These are phyloP conservation scores for Characodon lateralis DNA, from an alignment of 2,797 vertebrate genomes.

Conservation along the genomic window DNA sequence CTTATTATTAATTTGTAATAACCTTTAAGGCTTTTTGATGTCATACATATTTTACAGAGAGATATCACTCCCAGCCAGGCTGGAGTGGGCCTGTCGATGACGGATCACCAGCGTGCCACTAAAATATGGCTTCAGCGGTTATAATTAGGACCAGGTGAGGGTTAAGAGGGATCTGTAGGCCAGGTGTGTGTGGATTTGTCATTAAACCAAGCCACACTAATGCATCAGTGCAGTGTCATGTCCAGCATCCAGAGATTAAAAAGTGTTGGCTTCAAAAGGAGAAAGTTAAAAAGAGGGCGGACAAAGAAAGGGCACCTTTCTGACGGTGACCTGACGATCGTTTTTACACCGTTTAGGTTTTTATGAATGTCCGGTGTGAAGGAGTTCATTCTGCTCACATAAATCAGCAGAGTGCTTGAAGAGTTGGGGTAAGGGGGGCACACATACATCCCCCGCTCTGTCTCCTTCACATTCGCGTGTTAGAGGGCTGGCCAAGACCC, in stretches of 20 bases:
- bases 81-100: constrained; percentile 75
- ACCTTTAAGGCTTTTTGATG: constrained; percentile 88
- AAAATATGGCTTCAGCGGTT: constrained; percentile 68
- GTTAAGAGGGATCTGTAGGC: constrained; percentile 49
- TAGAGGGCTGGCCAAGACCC: constrained; percentile 56
- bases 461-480: constrained; percentile 44
- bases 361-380: constrained; percentile 46
- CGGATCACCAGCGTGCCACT: constrained; percentile 68
- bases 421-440: constrained; percentile 21
- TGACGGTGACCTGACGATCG: constrained; percentile 22
- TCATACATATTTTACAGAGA: constrained; percentile 86
- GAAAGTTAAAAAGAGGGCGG: constrained; percentile 13
- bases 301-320: background rate
- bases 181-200: constrained; percentile 16
- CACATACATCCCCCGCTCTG: constrained; percentile 43
- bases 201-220: constrained; percentile 10
- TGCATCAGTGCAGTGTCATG: constrained; percentile 22
- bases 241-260: constrained; percentile 19
- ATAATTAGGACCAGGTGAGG: constrained; percentile 80
- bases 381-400: constrained; percentile 57
- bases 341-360: constrained; percentile 52
- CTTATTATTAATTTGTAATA: constrained; percentile 88
- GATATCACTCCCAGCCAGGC: constrained; percentile 79
- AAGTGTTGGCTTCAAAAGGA: background rate
- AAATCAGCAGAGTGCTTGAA: constrained; percentile 60